Base-by-base conservation (phyloP, 2,113 vertebrate genomes). In the Romanogobio albipinnatus region DNA sequence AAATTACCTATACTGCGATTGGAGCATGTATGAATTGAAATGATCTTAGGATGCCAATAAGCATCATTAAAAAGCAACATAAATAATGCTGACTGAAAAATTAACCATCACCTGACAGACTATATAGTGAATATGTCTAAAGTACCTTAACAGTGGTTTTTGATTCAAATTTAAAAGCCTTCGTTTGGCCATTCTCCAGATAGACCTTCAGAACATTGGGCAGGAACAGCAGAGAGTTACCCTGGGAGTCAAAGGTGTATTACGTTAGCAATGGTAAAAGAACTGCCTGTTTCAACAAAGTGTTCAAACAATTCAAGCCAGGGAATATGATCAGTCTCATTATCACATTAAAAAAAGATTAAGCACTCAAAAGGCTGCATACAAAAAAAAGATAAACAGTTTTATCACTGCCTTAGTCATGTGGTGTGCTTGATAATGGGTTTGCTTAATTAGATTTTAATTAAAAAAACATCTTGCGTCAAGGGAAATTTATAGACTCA, bases 111-210 rank as follows among this genome's bases (percentile, higher is more conserved):
- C 64, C 17, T 36, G 14, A 76, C 0, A 76, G 24, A 51, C n/a
- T 53, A 33, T 53, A 19, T 29, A 53, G 47, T 10, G 3, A 33
- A 76, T 11, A 47, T 26, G 24, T 51, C 14, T 76, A 53, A 49
- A 17, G n/a, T 76, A 99, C 98, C 97, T 99, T 99, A 73, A 98
- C 98, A 2, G 97, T 98, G 77, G 98, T 99, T 92, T 89, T 95
- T 0, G 90, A 92, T 79, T 98, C 97, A 90, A 98, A 99, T 89
- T 97, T 97, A 91, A 99, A 99, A 19, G 98, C 98, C 92, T 99
- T 99, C 1, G 98, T 99, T 92, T 99, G 98, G 59, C 98, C 98
- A 0, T 99, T 99, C 93, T 99, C 98, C 92, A 99, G 92, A 89
- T 99, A 99, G 1, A 99, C 95, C 93, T 99, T 99, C 89, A 99